Conservation (phyloP, 2,797 vertebrate species). For the Triplophysa yarkandensis region DNA sequence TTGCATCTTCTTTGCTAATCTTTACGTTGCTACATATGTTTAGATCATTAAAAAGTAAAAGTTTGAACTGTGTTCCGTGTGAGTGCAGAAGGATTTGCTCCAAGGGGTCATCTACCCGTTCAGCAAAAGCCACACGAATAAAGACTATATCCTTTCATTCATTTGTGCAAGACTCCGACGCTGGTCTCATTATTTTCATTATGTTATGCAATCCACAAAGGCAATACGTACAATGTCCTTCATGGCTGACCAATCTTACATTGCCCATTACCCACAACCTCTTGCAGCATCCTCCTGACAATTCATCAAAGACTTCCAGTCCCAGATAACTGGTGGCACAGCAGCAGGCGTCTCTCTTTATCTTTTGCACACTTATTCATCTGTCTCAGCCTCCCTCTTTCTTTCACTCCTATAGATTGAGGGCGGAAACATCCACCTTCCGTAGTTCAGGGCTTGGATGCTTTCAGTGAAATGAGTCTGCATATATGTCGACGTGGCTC, state of each 20-base stretch:
- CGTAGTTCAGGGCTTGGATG: conserved; percentile 43
- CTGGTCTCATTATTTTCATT: conserved; percentile 35
- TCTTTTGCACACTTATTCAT: not conserved
- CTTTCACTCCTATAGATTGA: conserved; percentile 34
- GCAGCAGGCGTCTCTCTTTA: conserved; percentile 21
- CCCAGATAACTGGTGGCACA: conserved; percentile 54
- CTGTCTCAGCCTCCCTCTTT: conserved; percentile 19
- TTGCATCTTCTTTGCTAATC: not conserved
- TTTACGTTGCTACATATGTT: not conserved
- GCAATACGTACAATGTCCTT: conserved; percentile 33
- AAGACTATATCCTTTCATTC: conserved; percentile 40
- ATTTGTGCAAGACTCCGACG: conserved; percentile 37
- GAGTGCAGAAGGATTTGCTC: conserved; percentile 36
- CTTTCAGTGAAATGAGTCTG: conserved; percentile 50
- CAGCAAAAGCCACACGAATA: conserved; percentile 43
- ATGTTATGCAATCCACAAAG: conserved; percentile 27
- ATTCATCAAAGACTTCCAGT: conserved; percentile 52
- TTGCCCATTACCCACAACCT: conserved; percentile 49
- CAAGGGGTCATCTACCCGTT: conserved; percentile 48
- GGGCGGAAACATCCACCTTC: conserved; percentile 27
- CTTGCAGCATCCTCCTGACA: conserved; percentile 40
- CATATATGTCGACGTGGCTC: conserved; percentile 46
- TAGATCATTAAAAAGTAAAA: conserved; percentile 12
- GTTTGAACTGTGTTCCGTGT: conserved; percentile 32
- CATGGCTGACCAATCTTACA: conserved; percentile 42